Evolutionary conservation across 1,140 invertebrate species (phyloP).

Genomic region (Vanessa atalanta): DNA sequence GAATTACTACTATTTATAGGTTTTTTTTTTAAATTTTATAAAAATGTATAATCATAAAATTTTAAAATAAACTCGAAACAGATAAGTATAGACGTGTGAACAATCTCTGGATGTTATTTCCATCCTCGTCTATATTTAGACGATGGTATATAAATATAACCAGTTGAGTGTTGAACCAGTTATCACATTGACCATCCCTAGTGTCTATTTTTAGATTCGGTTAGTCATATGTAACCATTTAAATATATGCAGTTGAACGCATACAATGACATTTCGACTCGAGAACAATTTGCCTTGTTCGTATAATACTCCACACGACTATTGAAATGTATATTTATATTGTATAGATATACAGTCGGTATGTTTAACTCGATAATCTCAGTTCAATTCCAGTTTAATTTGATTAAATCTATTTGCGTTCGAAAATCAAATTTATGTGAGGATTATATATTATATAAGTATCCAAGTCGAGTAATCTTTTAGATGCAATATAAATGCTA

Average conservation of each 20-base stretch:
- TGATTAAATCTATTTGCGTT: too few relatives aligned
- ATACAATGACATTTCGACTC: neutral
- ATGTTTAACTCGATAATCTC: too few relatives aligned
- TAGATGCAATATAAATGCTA: too few relatives aligned
- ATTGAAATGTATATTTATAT: too few relatives aligned
- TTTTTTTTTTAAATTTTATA: neutral
- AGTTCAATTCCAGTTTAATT: too few relatives aligned
- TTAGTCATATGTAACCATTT: constrained; percentile 58
- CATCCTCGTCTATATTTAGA: constrained; percentile 51
- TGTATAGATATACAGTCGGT: too few relatives aligned
- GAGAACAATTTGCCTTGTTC: neutral
- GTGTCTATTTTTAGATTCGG: constrained; percentile 63
- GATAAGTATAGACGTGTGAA: constrained; percentile 36
- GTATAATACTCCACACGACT: too few relatives aligned
- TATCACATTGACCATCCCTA: constrained; percentile 62
- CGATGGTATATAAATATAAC: constrained; percentile 44
- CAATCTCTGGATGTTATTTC: constrained; percentile 42
- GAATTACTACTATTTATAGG: too few relatives aligned
- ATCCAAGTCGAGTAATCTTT: too few relatives aligned
- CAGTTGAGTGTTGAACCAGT: constrained; percentile 58
- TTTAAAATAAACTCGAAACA: neutral
- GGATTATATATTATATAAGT: too few relatives aligned
- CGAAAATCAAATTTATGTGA: too few relatives aligned
- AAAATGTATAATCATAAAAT: neutral
- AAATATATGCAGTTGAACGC: constrained; percentile 25